These are phyloP conservation scores for Eucera pruinosa DNA, from an alignment of 2,888 invertebrate species.

Conservation along the genomic window DNA sequence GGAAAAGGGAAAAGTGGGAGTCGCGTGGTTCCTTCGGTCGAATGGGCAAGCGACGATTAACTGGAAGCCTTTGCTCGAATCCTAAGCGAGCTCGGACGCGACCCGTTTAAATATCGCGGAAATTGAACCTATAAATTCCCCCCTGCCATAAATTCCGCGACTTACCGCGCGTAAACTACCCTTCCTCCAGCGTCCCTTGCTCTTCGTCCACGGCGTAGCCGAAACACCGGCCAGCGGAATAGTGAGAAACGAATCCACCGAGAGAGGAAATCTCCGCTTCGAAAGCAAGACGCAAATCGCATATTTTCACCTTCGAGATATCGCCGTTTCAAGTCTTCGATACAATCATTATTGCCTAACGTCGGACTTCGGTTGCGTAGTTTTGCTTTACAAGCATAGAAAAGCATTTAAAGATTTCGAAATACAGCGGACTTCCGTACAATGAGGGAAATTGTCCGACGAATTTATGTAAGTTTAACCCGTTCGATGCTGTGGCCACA, in stretches of 20 bases:
- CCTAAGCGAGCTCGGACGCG: slow-evolving; percentile 60
- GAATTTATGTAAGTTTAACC: too few species aligned
- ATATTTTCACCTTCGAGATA: too few species aligned
- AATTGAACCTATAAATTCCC: slow-evolving; percentile 82
- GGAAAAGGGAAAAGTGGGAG: background rate
- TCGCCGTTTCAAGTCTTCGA: too few species aligned
- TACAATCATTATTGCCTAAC: too few species aligned
- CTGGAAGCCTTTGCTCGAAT: slow-evolving; percentile 55
- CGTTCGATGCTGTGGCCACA: too few species aligned
- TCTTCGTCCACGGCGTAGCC: background rate
- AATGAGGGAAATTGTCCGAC: too few species aligned
- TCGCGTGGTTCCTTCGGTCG: slow-evolving; percentile 7
- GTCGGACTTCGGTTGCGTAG: too few species aligned
- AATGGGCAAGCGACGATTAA: slow-evolving; percentile 55
- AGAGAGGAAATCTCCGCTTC: background rate
- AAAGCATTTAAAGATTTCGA: too few species aligned
- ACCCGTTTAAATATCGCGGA: slow-evolving; percentile 79
- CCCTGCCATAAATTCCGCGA: slow-evolving; percentile 75
- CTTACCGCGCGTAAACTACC: slow-evolving; percentile 72
- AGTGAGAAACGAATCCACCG: background rate
- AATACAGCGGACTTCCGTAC: too few species aligned
- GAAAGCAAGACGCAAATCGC: too few species aligned
- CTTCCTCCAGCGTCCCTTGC: slow-evolving; percentile 3
- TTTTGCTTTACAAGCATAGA: too few species aligned
- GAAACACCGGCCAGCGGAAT: slow-evolving; percentile 2